Evolutionary conservation across 64 coral and sea anemone genomes (phyloP).

Genomic region (Catalaphyllia jardinei): DNA sequence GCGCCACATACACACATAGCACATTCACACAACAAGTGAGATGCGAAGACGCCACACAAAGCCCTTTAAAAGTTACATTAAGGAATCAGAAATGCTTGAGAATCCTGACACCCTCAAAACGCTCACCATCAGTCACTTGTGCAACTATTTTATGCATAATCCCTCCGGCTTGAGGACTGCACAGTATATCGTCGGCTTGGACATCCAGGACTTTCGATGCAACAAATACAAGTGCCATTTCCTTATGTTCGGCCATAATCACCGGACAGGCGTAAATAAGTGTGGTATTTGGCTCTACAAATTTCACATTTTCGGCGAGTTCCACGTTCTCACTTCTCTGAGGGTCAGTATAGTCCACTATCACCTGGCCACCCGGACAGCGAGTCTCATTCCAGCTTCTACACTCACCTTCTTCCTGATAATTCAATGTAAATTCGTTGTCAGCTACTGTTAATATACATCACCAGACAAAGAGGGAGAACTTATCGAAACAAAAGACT

Average conservation of each 20-base stretch:
- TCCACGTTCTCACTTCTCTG: slow-evolving; percentile 27
- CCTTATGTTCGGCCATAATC: not conserved
- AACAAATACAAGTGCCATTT: slow-evolving; percentile 10
- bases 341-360: slow-evolving; percentile 15
- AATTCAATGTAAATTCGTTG: not conserved
- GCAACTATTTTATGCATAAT: slow-evolving; percentile 41
- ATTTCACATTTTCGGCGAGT: slow-evolving; percentile 24
- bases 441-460: not conserved
- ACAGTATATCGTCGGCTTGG: slow-evolving; percentile 3
- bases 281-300: slow-evolving; percentile 27
- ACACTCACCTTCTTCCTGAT: not conserved
- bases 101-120: not conserved
- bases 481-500: no score
- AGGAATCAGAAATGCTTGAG: no score
- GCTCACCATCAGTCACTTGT: not conserved
- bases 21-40: no score
- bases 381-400: slow-evolving; percentile 32
- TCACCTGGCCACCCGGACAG: slow-evolving; percentile 31
- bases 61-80: no score
- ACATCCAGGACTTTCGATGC: slow-evolving; percentile 16
- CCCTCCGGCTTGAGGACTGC: slow-evolving; percentile 54
- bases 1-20: no score
- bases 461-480: no score
- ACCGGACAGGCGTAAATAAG: slow-evolving; percentile 30
- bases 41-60: no score